Evolutionary conservation across 2,113 vertebrate species (phyloP).

Genomic region (Otus sunia): DNA sequence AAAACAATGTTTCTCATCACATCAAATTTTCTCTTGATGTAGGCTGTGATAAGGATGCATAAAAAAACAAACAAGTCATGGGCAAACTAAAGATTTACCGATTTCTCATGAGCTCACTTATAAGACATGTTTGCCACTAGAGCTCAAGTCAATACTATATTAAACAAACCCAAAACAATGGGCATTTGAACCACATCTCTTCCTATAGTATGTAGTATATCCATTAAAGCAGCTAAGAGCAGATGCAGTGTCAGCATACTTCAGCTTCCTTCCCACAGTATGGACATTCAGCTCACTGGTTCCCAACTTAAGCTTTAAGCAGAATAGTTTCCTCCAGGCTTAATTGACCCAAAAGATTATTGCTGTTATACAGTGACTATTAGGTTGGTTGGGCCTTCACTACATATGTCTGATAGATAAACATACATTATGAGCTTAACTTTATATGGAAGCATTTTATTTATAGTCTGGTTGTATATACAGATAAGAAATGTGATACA

Average conservation of each 20-base stretch:
- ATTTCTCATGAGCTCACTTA: background rate
- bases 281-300: background rate
- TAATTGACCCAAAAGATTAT: background rate
- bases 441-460: background rate
- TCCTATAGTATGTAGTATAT: background rate
- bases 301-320: background rate
- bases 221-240: background rate
- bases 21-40: background rate
- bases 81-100: background rate
- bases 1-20: background rate
- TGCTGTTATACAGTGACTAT: background rate
- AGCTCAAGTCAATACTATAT: background rate
- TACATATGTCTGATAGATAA: background rate
- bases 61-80: fast-evolving
- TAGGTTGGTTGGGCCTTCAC: background rate
- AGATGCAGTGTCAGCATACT: background rate
- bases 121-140: background rate
- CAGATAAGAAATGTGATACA: background rate
- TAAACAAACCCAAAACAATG: background rate
- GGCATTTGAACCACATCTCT: background rate
- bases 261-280: background rate
- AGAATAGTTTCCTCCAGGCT: background rate
- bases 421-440: background rate
- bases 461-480: background rate
- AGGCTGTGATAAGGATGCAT: background rate